Evolutionary conservation across 2,888 invertebrate genomes (phyloP).

Genomic region (Megastigmus dorsalis): DNA sequence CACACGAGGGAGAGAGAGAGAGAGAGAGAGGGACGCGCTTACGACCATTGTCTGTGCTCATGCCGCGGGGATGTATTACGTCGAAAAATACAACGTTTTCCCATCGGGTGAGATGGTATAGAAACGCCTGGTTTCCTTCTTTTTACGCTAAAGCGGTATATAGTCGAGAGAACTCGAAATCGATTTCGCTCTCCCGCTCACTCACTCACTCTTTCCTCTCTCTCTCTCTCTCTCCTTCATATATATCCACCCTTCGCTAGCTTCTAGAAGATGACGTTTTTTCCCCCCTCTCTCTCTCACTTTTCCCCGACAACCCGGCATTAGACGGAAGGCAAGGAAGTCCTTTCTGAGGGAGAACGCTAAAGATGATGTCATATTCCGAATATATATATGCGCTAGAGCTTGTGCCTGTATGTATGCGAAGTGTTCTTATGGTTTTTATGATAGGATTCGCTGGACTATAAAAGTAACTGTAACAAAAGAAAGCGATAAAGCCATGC

Average conservation of each 20-base stretch:
- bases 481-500: conserved; percentile 40
- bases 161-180: conserved; percentile 24
- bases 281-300: background rate
- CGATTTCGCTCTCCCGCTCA: conserved; percentile 27
- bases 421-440: conserved; percentile 45
- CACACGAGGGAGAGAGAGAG: too few relatives aligned
- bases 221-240: background rate
- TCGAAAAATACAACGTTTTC: conserved; percentile 50
- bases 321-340: background rate
- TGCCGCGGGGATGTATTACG: conserved; percentile 48
- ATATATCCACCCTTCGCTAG: background rate
- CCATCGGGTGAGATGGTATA: conserved; percentile 45
- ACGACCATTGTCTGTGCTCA: conserved; percentile 44
- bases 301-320: background rate
- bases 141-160: conserved; percentile 38
- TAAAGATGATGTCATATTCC: conserved; percentile 37
- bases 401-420: conserved; percentile 17
- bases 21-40: background rate
- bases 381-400: conserved; percentile 15
- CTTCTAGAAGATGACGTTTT: conserved; percentile 19
- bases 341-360: background rate
- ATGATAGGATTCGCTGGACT: conserved; percentile 36
- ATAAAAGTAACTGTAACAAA: conserved; percentile 48
- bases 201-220: background rate
- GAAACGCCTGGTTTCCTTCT: conserved; percentile 29